A percentile compares a stretch with the other conserved stretches of the same genome.
Evolutionary conservation across 1,140 invertebrate species (phyloP).

Genomic region (Ceratitis capitata): DNA sequence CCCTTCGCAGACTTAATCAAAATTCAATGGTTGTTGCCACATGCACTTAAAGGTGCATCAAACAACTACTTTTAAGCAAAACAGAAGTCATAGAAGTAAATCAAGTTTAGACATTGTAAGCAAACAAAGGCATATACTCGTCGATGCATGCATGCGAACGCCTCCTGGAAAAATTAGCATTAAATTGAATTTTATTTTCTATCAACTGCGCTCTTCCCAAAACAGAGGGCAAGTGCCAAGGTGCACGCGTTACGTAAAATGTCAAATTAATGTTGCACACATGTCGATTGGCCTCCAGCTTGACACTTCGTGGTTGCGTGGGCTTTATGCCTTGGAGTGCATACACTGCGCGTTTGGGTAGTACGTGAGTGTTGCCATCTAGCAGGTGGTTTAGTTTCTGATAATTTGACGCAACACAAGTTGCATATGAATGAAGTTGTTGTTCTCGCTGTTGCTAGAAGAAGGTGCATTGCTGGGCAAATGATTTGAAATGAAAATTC

Average conservation of each 20-base stretch:
- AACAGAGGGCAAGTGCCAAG: neutral
- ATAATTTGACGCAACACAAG: neutral
- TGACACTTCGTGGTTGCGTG: neutral
- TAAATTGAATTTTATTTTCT: neutral
- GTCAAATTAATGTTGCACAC: slow-evolving; percentile 29
- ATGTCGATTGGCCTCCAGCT: neutral
- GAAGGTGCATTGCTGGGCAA: no score
- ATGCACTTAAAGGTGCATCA: neutral
- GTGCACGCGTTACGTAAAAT: slow-evolving; percentile 31
- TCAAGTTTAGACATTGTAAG: no score
- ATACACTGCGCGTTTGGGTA: neutral
- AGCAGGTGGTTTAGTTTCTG: slow-evolving; percentile 1
- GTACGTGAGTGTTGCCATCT: neutral
- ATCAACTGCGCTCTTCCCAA: no score
- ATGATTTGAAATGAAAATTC: no score
- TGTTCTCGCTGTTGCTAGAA: no score
- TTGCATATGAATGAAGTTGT: neutral
- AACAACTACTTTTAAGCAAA: neutral
- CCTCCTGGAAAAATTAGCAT: slow-evolving; percentile 1
- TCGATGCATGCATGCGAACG: no score
- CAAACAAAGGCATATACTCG: neutral
- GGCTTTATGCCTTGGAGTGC: neutral
- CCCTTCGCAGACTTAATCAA: neutral
- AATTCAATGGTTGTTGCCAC: neutral
- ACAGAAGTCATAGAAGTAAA: neutral